phyloP scores from a whole-genome alignment of 2,113 vertebrate species.

The Lagenorhynchus albirostris region DNA sequence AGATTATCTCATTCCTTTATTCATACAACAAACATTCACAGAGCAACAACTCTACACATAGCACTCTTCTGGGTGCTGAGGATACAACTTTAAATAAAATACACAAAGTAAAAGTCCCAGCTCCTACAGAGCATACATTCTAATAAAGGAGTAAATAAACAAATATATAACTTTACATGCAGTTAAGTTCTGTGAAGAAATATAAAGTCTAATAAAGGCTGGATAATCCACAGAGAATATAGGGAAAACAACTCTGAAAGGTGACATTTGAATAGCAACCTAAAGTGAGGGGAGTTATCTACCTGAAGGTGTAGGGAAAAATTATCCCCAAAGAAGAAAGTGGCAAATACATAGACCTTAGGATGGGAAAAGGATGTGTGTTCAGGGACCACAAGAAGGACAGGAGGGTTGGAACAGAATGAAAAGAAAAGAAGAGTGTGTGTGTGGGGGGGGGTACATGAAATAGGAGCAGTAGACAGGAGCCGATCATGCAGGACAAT shows the following conservation, averaged over 20 bases:
- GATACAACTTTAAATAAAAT: background rate
- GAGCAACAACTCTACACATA: background rate
- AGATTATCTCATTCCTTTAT: background rate
- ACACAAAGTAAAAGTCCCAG: background rate
- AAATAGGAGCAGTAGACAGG: background rate
- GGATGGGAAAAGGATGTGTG: background rate
- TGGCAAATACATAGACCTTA: background rate
- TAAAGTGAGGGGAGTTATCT: background rate
- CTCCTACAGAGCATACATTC: background rate
- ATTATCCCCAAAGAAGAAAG: background rate
- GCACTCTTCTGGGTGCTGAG: background rate
- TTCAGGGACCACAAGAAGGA: background rate
- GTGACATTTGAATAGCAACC: background rate
- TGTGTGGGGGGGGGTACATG: no score
- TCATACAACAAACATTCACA: background rate
- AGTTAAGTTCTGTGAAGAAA: background rate
- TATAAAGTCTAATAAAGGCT: background rate
- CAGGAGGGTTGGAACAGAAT: background rate
- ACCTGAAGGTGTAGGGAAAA: background rate
- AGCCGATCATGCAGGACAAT: fast-evolving
- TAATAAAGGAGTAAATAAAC: background rate
- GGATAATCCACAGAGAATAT: background rate
- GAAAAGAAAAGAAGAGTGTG: no score
- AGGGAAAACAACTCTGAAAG: background rate
- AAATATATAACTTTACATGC: background rate